Evolutionary conservation across 2,113 vertebrate genomes (phyloP).

Genomic region (Cynocephalus volans): DNA sequence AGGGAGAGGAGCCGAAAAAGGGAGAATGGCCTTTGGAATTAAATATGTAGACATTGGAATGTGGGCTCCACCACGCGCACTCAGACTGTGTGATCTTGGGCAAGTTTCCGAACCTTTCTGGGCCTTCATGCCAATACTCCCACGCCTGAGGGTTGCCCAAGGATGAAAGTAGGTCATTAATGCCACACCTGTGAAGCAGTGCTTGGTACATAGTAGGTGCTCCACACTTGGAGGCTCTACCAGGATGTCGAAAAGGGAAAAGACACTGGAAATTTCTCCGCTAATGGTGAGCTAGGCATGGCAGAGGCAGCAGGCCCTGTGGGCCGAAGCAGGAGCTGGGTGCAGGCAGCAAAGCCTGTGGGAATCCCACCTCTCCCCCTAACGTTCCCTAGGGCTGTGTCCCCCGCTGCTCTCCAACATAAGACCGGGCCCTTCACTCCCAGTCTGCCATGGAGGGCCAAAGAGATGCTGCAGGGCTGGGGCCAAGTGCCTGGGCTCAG

Average conservation of each 20-base stretch:
- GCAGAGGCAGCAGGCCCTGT: neutral
- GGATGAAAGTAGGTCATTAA: neutral
- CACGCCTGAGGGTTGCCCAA: neutral
- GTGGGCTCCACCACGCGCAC: neutral
- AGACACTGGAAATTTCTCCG: neutral
- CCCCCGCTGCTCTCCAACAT: neutral
- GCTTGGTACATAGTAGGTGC: neutral
- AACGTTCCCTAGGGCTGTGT: neutral
- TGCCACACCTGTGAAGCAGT: neutral
- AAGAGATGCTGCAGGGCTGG: neutral
- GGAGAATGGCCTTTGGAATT: constrained; percentile 53
- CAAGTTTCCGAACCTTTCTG: neutral
- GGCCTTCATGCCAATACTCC: neutral
- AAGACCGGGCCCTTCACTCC: neutral
- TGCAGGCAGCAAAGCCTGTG: neutral
- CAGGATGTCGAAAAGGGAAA: neutral
- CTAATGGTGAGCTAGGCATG: neutral
- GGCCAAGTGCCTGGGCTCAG: neutral
- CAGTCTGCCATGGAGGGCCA: fast-evolving
- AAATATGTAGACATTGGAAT: constrained; percentile 35
- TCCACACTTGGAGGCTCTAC: neutral
- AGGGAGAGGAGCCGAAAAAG: neutral
- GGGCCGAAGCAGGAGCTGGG: neutral
- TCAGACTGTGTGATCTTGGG: neutral
- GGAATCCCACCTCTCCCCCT: neutral